Conservation (phyloP, 2,113 vertebrate genomes). For the Oreocharis arfaki region DNA sequence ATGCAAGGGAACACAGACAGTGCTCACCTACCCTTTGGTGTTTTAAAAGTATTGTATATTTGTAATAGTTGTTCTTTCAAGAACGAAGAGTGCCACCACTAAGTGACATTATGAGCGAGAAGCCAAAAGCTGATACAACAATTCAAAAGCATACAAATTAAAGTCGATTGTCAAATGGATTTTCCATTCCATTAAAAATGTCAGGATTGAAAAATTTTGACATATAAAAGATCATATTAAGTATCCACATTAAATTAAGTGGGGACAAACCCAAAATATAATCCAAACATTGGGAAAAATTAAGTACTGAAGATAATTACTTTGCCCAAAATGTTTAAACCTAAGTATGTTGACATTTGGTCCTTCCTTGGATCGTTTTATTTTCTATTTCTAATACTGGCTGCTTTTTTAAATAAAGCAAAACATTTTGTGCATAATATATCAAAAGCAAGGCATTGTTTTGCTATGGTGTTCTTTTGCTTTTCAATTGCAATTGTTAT, state of each 20-base stretch:
- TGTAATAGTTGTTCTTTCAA: slow-evolving; percentile 25
- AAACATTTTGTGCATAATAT: not conserved
- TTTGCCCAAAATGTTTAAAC: not conserved
- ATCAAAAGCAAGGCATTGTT: not conserved
- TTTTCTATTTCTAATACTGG: not conserved
- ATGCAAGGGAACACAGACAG: not conserved
- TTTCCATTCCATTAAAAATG: slow-evolving; percentile 56
- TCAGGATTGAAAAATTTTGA: slow-evolving; percentile 52
- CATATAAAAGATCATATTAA: slow-evolving; percentile 48
- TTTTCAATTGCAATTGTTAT: not conserved
- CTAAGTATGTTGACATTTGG: not conserved
- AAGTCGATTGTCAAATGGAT: slow-evolving; percentile 53
- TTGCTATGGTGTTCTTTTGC: not conserved
- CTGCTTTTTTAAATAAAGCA: not conserved
- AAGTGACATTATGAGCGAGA: slow-evolving; percentile 53
- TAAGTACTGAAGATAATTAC: not conserved
- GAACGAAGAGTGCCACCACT: slow-evolving; percentile 25
- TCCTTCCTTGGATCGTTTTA: not conserved
- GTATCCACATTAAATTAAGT: slow-evolving; percentile 24
- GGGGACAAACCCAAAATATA: not conserved
- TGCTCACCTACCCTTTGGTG: not conserved
- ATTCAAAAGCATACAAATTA: slow-evolving; percentile 54
- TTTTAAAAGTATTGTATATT: slow-evolving; percentile 14
- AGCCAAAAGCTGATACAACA: slow-evolving; percentile 65
- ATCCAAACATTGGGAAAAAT: not conserved